Conservation (phyloP, 1,140 invertebrate genomes). For the Octopus sinensis region DNA sequence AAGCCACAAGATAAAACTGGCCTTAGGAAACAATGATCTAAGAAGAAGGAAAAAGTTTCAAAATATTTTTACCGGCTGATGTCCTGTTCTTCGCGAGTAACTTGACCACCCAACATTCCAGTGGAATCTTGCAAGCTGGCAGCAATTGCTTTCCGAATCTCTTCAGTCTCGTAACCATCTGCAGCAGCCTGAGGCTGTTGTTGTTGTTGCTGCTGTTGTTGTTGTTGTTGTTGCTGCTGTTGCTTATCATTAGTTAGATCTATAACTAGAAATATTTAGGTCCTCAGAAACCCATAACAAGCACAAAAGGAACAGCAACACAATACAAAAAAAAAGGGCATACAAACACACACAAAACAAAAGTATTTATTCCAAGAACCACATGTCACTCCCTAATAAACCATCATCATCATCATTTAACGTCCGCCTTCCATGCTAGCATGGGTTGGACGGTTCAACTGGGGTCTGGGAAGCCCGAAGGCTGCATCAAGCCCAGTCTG, state of each 20-base stretch:
- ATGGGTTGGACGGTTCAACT: too few species aligned
- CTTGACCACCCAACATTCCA: constrained; percentile 52
- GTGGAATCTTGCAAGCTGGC: constrained; percentile 55
- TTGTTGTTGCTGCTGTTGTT: too few species aligned
- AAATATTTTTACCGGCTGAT: constrained; percentile 47
- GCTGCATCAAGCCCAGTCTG: too few species aligned
- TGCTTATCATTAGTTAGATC: constrained; percentile 51
- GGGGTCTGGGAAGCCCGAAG: too few species aligned
- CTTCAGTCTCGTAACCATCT: constrained; percentile 37
- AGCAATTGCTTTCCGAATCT: constrained; percentile 59
- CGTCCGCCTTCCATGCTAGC: too few species aligned
- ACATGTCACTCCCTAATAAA: too few species aligned
- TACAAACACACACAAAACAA: too few species aligned
- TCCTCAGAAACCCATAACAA: too few species aligned
- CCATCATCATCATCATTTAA: too few species aligned
- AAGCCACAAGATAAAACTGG: neutral
- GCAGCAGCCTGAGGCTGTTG: neutral
- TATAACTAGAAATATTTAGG: constrained; percentile 35
- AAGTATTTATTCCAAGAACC: too few species aligned
- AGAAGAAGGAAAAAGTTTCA: neutral
- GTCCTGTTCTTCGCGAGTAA: constrained; percentile 58
- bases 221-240: neutral
- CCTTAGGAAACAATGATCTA: neutral
- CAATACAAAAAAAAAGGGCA: too few species aligned
- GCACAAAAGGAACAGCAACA: too few species aligned